Evolutionary conservation across 2,888 invertebrate genomes (phyloP).

Genomic region (Colostygia pectinataria): DNA sequence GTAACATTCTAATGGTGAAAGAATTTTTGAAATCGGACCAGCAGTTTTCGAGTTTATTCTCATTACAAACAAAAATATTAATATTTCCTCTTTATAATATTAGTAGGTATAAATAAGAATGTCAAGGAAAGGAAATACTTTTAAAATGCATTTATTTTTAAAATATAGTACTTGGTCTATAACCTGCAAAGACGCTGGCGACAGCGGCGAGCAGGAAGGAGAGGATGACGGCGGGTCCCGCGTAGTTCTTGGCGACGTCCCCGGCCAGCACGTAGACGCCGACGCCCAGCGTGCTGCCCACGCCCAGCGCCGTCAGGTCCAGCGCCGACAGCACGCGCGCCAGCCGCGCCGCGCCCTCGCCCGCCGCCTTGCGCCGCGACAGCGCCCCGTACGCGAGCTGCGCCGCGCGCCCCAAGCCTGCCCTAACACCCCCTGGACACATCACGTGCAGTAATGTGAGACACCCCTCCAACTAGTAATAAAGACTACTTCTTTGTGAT

Average conservation of each 20-base stretch:
- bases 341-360: slow-evolving; percentile 76
- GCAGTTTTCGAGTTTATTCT: too few species aligned
- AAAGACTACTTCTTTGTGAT: too few species aligned
- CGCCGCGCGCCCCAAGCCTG: slow-evolving; percentile 60
- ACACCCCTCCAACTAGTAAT: too few species aligned
- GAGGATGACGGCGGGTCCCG: slow-evolving; percentile 93
- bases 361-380: slow-evolving; percentile 73
- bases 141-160: too few species aligned
- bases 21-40: too few species aligned
- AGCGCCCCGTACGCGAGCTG: slow-evolving; percentile 64
- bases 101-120: too few species aligned
- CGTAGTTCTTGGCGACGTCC: slow-evolving; percentile 89
- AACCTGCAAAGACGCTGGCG: slow-evolving; percentile 95
- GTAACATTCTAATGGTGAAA: too few species aligned
- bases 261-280: slow-evolving; percentile 96
- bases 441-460: background rate
- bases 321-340: slow-evolving; percentile 90
- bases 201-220: slow-evolving; percentile 95
- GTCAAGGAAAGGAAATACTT: too few species aligned
- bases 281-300: slow-evolving; percentile 93
- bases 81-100: too few species aligned
- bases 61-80: too few species aligned
- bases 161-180: too few species aligned
- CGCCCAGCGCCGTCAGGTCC: slow-evolving; percentile 92
- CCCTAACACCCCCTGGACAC: slow-evolving; percentile 64